Conservation (phyloP, 2,113 vertebrate genomes). For the Nothocercus julius region DNA sequence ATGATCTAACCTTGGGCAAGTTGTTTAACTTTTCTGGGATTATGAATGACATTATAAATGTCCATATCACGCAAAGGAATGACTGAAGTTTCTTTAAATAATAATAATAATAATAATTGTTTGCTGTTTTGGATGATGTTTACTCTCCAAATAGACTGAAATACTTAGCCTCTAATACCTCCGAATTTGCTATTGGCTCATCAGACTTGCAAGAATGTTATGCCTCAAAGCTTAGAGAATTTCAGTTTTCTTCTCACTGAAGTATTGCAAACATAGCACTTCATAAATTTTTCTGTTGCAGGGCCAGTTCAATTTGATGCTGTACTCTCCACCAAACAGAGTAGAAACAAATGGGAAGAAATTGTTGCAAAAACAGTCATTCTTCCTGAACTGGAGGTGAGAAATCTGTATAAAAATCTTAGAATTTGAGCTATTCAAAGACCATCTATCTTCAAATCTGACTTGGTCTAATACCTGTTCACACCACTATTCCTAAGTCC, state of each 20-base stretch:
- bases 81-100: background rate
- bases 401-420: background rate
- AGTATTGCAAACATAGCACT: background rate
- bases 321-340: conserved; percentile 78
- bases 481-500: background rate
- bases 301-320: conserved; percentile 70
- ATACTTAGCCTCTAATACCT: background rate
- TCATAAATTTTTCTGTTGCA: conserved; percentile 47
- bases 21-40: background rate
- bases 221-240: background rate
- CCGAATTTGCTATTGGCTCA: background rate
- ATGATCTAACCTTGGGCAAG: background rate
- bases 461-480: background rate
- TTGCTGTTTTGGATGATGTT: background rate
- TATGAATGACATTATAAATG: background rate
- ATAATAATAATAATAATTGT: background rate
- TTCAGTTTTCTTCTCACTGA: background rate
- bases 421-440: background rate
- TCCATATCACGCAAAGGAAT: background rate
- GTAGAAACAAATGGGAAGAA: conserved; percentile 89
- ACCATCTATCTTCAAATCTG: background rate
- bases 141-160: background rate
- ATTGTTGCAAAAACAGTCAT: conserved; percentile 74
- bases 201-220: background rate
- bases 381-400: conserved; percentile 82